A percentile compares a stretch with the other conserved stretches of the same genome.
Conservation (phyloP, 2,113 vertebrate genomes). For the Cheirogaleus medius region DNA sequence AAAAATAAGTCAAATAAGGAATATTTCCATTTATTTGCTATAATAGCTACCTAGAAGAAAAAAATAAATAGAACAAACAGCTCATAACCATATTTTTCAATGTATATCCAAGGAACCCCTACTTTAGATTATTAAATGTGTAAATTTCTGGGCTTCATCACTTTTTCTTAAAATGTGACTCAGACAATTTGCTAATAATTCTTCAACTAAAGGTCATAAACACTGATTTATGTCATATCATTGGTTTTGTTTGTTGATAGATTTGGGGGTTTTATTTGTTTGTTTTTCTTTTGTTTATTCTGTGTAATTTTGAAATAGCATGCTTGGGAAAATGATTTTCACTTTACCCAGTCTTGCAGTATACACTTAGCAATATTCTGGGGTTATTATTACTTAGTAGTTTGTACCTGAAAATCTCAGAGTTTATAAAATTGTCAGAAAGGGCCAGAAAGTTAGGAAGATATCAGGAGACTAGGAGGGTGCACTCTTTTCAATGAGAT, state of each 20-base stretch:
- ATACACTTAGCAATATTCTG: neutral
- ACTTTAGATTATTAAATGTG: neutral
- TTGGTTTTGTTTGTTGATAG: neutral
- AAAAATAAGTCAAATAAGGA: too few species aligned
- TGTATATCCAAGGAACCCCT: neutral
- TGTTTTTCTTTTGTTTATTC: neutral
- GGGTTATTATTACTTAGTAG: neutral
- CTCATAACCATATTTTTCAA: neutral
- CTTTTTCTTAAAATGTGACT: neutral
- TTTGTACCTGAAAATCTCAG: neutral
- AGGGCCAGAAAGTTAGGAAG: neutral
- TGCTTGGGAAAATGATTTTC: neutral
- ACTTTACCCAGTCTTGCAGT: neutral
- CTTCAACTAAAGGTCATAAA: neutral
- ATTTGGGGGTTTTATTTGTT: neutral
- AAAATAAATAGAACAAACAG: neutral
- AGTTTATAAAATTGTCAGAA: neutral
- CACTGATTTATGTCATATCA: neutral
- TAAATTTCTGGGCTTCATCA: neutral
- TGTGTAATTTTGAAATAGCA: neutral
- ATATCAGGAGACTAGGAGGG: neutral
- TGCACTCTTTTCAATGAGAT: neutral
- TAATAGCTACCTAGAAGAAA: neutral
- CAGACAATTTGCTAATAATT: neutral
- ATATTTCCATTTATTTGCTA: neutral